A percentile compares a stretch with the other conserved stretches of the same genome.
Conservation (phyloP, 2,888 invertebrate genomes). For the Xanthia togata region DNA sequence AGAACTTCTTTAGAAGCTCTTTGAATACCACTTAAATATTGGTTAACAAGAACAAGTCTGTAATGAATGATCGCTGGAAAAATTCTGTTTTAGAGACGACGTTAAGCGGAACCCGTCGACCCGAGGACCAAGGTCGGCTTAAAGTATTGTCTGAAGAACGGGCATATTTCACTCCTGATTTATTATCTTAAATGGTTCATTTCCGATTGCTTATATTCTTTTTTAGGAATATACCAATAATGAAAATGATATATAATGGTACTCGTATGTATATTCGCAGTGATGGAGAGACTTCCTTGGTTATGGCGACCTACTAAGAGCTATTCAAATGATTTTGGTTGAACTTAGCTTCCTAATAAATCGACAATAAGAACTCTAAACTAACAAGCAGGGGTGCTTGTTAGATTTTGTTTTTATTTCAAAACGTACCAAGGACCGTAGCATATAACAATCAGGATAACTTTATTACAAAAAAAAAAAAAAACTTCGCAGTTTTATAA, state of each 20-base stretch:
- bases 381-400: background rate
- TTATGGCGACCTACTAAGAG: background rate
- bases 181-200: conserved; percentile 5
- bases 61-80: conserved; percentile 48
- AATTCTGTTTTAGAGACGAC: conserved; percentile 28
- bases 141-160: conserved; percentile 36
- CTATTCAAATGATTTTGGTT: background rate
- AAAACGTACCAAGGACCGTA: conserved; percentile 1
- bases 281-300: background rate
- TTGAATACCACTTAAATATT: conserved; percentile 14
- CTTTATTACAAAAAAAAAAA: conserved; percentile 34
- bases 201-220: background rate
- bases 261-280: background rate
- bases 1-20: background rate
- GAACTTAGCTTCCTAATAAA: background rate
- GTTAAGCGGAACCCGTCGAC: conserved; percentile 19
- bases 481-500: conserved; percentile 34
- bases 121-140: conserved; percentile 27
- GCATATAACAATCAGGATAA: conserved; percentile 36
- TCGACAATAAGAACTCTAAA: background rate
- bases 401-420: background rate
- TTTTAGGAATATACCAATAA: background rate
- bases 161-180: conserved; percentile 27
- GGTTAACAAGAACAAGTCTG: conserved; percentile 18
- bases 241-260: background rate